phyloP scores from a whole-genome alignment of 2,797 vertebrate genomes.

The Chromis chromis region DNA sequence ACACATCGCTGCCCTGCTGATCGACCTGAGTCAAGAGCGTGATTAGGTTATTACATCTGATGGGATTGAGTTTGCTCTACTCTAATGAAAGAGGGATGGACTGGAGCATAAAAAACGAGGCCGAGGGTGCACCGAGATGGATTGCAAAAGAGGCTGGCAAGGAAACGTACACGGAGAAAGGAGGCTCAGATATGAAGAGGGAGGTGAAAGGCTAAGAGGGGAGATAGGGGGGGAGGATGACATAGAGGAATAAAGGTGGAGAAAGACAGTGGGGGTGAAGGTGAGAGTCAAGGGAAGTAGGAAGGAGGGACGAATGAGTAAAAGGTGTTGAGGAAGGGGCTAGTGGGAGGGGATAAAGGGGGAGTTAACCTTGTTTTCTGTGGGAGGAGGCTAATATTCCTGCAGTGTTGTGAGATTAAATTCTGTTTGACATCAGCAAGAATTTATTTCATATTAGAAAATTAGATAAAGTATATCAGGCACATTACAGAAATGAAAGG shows the following conservation, averaged over 20 bases:
- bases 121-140: slow-evolving; percentile 21
- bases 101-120: slow-evolving; percentile 26
- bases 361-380: slow-evolving; percentile 47
- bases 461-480: slow-evolving; percentile 9
- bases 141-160: slow-evolving; percentile 10
- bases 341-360: background rate
- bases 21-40: slow-evolving; percentile 39
- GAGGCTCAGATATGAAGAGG: background rate
- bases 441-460: slow-evolving; percentile 21
- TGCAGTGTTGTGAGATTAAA: slow-evolving; percentile 16
- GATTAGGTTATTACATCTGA: slow-evolving; percentile 69
- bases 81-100: slow-evolving; percentile 73
- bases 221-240: slow-evolving; percentile 11
- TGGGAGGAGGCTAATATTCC: slow-evolving; percentile 17
- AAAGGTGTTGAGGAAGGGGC: slow-evolving; percentile 7
- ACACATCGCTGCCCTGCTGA: slow-evolving; percentile 9
- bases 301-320: slow-evolving; percentile 5
- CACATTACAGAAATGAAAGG: slow-evolving; percentile 30
- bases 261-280: slow-evolving; percentile 2
- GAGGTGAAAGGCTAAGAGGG: slow-evolving; percentile 35
- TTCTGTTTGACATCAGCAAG: slow-evolving; percentile 20
- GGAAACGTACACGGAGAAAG: background rate
- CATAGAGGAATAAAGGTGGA: slow-evolving; percentile 6
- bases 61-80: slow-evolving; percentile 70
- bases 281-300: slow-evolving; percentile 29